Percentiles rank a stretch among this genome's conserved stretches.
Evolutionary conservation across 2,113 vertebrate genomes (phyloP).

Genomic region (Corapipo altera): DNA sequence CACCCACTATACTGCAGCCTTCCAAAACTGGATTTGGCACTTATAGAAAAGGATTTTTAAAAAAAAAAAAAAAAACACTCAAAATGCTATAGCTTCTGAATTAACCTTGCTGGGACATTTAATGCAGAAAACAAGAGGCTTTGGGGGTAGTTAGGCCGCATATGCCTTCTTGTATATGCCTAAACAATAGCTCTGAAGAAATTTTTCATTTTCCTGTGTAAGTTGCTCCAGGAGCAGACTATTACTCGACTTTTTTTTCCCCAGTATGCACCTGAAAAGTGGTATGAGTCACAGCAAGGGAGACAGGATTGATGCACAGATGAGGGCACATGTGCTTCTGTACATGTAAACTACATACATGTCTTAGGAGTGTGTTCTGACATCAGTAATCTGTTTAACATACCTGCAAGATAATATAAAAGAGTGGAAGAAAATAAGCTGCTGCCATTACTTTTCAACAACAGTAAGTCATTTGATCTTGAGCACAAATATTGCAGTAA

Average conservation of each 20-base stretch:
- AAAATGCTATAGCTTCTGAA: neutral
- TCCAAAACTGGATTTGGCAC: neutral
- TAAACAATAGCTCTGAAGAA: neutral
- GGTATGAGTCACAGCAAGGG: neutral
- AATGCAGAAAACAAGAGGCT: neutral
- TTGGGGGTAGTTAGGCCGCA: neutral
- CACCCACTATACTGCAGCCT: accelerated
- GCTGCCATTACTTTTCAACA: neutral
- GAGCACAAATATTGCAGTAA: constrained; percentile 12
- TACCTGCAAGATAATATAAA: neutral
- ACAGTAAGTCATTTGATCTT: neutral
- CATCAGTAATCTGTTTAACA: neutral
- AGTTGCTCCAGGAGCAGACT: neutral
- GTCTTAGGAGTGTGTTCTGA: neutral
- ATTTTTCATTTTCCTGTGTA: neutral
- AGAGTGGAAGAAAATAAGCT: neutral
- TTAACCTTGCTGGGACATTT: neutral
- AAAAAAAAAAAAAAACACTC: neutral
- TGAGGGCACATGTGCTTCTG: neutral
- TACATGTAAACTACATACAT: neutral
- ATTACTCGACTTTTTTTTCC: neutral
- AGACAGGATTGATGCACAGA: neutral
- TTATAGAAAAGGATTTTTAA: neutral
- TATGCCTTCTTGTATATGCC: neutral
- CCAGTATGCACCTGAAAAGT: neutral